These are phyloP conservation scores for Acomys russatus DNA, from an alignment of 2,797 vertebrate species.

Conservation along the genomic window DNA sequence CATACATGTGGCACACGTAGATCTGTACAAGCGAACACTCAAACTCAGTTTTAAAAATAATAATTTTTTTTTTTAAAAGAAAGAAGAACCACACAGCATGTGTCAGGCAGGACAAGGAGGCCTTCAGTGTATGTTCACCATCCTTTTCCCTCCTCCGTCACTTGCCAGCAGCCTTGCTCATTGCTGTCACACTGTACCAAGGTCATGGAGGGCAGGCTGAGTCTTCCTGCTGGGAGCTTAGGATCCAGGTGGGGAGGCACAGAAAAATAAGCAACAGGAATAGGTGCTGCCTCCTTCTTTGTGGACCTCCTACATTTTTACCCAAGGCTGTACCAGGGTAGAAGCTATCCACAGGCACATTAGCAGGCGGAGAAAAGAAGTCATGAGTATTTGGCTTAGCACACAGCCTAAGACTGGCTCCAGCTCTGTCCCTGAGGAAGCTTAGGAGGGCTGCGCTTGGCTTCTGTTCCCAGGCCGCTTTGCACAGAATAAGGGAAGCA, in stretches of 20 bases:
- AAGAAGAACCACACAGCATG: background rate
- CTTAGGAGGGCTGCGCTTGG: background rate
- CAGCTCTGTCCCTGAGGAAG: background rate
- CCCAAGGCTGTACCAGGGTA: accelerated
- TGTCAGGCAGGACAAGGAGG: background rate
- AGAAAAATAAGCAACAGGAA: background rate
- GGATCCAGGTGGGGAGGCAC: no score
- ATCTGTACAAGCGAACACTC: background rate
- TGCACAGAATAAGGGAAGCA: background rate
- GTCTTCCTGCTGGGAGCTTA: background rate
- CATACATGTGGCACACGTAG: no score
- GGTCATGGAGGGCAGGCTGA: background rate
- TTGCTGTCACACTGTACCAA: accelerated
- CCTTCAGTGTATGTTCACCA: accelerated
- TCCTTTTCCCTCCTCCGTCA: background rate
- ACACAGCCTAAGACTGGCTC: background rate
- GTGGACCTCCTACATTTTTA: background rate
- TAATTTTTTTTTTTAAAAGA: no score
- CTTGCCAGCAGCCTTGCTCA: background rate
- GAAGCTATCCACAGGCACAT: background rate
- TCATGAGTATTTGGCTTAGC: background rate
- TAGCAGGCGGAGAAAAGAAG: background rate
- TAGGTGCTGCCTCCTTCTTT: background rate
- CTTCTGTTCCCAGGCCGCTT: background rate
- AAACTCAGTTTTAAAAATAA: background rate